Evolutionary conservation across 2,888 invertebrate species (phyloP).

Genomic region (Lamproptera curius): DNA sequence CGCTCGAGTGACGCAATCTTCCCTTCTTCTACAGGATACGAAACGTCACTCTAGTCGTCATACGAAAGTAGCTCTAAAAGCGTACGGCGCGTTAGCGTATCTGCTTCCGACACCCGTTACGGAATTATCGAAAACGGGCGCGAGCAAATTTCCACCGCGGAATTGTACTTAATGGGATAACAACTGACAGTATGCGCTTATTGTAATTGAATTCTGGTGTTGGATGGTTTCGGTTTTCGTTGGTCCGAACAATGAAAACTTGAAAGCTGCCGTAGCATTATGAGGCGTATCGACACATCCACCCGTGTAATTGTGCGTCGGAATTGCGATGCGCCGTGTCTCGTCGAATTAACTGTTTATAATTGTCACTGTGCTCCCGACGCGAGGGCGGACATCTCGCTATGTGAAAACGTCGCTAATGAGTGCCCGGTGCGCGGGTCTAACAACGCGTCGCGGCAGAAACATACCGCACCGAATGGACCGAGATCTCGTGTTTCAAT

Average conservation of each 20-base stretch:
- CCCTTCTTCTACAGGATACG: slow-evolving; percentile 47
- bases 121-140: slow-evolving; percentile 61
- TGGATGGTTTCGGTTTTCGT: no score
- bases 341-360: slow-evolving; percentile 69
- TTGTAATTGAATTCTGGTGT: slow-evolving; percentile 49
- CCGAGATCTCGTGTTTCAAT: background rate
- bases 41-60: slow-evolving; percentile 60
- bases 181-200: slow-evolving; percentile 50
- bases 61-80: slow-evolving; percentile 71
- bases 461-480: slow-evolving; percentile 5
- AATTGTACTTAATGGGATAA: slow-evolving; percentile 65
- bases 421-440: slow-evolving; percentile 54
- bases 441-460: slow-evolving; percentile 58
- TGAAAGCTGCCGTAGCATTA: background rate
- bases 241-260: no score
- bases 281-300: background rate
- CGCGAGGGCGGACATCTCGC: slow-evolving; percentile 59
- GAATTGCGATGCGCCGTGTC: slow-evolving; percentile 55
- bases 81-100: slow-evolving; percentile 51
- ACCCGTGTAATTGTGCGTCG: slow-evolving; percentile 46
- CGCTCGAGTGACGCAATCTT: slow-evolving; percentile 51
- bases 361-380: slow-evolving; percentile 59
- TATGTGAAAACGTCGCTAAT: slow-evolving; percentile 72
- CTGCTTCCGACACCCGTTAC: slow-evolving; percentile 42
- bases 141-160: slow-evolving; percentile 49